A percentile compares a stretch with the other conserved stretches of the same genome.
phyloP scores from a whole-genome alignment of 2,888 invertebrate genomes.

The Agriopis leucophaearia region DNA sequence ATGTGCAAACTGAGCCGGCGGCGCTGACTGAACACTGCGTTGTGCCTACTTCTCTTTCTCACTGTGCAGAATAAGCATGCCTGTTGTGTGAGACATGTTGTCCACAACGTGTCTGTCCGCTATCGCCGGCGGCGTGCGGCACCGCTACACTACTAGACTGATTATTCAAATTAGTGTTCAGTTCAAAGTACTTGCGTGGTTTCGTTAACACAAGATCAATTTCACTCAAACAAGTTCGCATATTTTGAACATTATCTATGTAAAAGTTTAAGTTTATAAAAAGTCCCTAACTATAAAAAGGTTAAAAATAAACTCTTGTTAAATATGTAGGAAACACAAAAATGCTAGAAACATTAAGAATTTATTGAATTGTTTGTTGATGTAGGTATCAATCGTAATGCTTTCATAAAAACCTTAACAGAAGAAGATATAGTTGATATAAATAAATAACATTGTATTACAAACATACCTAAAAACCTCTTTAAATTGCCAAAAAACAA shows the following conservation, averaged over 20 bases:
- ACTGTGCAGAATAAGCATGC: slow-evolving; percentile 69
- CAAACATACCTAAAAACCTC: background rate
- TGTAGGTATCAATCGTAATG: background rate
- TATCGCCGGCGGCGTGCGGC: slow-evolving; percentile 14
- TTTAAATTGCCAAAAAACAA: background rate
- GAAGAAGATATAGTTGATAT: background rate
- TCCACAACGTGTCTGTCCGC: slow-evolving; percentile 35
- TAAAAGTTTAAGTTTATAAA: background rate
- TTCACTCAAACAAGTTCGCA: slow-evolving; percentile 2
- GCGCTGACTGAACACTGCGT: slow-evolving; percentile 73
- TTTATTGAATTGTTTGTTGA: background rate
- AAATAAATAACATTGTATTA: background rate
- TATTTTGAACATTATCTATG: background rate
- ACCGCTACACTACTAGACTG: slow-evolving; percentile 6
- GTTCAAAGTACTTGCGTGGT: slow-evolving; percentile 2
- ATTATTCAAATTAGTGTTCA: slow-evolving; percentile 24
- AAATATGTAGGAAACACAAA: too few relatives aligned
- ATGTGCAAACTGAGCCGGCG: slow-evolving; percentile 74
- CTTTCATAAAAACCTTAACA: background rate
- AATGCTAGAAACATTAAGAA: too few relatives aligned
- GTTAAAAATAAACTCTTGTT: too few relatives aligned
- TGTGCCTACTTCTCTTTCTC: slow-evolving; percentile 80
- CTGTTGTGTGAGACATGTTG: slow-evolving; percentile 60
- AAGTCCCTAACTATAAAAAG: too few relatives aligned
- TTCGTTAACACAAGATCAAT: slow-evolving; percentile 6